phyloP scores from a whole-genome alignment of 2,888 invertebrate genomes.

The Eupithecia tripunctaria region DNA sequence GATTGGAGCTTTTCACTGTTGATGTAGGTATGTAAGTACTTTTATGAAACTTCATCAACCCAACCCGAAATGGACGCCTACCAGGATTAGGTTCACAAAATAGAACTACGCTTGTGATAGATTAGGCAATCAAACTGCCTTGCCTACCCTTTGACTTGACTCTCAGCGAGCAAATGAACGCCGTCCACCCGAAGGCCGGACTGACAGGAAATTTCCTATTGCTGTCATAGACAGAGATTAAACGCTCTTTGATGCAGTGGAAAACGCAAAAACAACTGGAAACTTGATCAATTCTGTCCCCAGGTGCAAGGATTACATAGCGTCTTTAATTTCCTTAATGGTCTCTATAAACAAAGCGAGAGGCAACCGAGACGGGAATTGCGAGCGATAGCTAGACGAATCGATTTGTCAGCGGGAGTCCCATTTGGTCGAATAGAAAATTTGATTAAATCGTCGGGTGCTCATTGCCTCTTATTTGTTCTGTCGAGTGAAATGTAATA shows the following conservation, averaged over 20 bases:
- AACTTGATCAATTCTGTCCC: conserved; percentile 35
- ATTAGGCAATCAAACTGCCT: conserved; percentile 2
- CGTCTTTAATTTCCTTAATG: conserved; percentile 61
- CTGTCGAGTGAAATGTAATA: conserved; percentile 53
- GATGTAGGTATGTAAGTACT: not conserved
- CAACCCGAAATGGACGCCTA: not conserved
- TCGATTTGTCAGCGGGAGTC: conserved; percentile 67
- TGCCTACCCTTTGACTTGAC: conserved; percentile 15
- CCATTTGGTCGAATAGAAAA: conserved; percentile 64
- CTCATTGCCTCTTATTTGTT: conserved; percentile 57
- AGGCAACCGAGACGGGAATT: conserved; percentile 44
- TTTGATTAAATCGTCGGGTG: conserved; percentile 64
- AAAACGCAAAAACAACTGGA: conserved; percentile 27
- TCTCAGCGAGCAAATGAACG: conserved; percentile 16
- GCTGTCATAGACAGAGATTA: conserved; percentile 40
- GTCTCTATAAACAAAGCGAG: conserved; percentile 58
- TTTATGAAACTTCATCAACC: not conserved
- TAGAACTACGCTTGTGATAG: not conserved
- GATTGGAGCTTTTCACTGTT: not conserved
- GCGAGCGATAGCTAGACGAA: conserved; percentile 57
- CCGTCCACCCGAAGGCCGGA: conserved; percentile 15
- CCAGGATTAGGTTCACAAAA: conserved; percentile 1
- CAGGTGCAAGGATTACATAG: conserved; percentile 37
- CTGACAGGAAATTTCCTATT: conserved; percentile 40
- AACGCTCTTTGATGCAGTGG: conserved; percentile 26